Conservation (phyloP, 2,113 vertebrate genomes). For the Psittacula cyanocephala region DNA sequence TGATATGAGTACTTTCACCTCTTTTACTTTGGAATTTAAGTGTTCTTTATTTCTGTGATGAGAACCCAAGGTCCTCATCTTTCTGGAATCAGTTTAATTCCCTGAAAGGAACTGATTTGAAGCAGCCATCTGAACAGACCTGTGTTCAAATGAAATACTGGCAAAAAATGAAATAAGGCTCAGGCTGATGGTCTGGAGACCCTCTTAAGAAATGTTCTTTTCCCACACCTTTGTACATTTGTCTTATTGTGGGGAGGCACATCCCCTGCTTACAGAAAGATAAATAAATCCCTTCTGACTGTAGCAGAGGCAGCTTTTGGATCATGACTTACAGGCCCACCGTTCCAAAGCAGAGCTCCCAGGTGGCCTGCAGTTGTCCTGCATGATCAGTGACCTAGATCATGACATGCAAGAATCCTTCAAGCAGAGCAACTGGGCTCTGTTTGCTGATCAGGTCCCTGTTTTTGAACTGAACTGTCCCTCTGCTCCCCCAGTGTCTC, state of each 20-base stretch:
- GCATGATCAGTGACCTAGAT: fast-evolving
- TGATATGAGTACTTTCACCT: background rate
- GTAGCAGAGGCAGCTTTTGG: background rate
- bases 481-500: background rate
- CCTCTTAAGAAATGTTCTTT: background rate
- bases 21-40: background rate
- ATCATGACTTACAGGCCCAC: background rate
- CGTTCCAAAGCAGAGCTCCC: background rate
- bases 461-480: background rate
- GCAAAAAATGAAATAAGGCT: background rate
- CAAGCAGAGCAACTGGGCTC: background rate
- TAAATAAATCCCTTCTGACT: background rate
- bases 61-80: background rate
- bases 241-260: background rate
- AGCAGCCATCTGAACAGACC: background rate
- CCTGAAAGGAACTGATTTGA: background rate
- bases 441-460: background rate
- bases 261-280: background rate
- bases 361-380: background rate
- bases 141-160: background rate
- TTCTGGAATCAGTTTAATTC: background rate
- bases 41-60: background rate
- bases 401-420: background rate
- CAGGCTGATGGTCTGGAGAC: background rate
- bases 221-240: background rate